Percentiles rank a stretch among this genome's conserved stretches.
phyloP scores from a whole-genome alignment of 2,888 invertebrate species.

The Nomada fabriciana region DNA sequence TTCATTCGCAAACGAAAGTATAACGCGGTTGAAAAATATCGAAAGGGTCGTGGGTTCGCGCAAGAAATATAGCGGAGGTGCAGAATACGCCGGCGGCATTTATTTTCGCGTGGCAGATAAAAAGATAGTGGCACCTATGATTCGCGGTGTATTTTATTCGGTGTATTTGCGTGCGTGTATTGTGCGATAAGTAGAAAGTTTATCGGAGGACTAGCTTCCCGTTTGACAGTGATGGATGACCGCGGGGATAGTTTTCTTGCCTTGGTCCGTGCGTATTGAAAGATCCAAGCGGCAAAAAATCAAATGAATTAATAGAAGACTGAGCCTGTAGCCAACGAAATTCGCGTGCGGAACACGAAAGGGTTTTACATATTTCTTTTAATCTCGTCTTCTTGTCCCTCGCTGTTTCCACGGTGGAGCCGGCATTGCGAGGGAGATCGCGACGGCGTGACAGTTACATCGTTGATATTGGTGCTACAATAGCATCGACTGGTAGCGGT shows the following conservation, averaged over 20 bases:
- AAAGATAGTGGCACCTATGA: neutral
- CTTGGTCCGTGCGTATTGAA: slow-evolving; percentile 1
- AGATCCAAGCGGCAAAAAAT: neutral
- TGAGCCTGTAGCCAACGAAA: slow-evolving; percentile 1
- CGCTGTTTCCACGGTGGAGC: neutral
- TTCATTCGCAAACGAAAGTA: slow-evolving; percentile 21
- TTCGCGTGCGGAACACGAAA: neutral
- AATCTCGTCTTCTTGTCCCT: no score
- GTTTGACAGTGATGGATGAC: slow-evolving; percentile 56
- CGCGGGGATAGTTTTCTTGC: slow-evolving; percentile 33
- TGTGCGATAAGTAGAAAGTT: slow-evolving; percentile 58
- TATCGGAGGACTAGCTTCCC: slow-evolving; percentile 40
- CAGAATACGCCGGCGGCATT: neutral
- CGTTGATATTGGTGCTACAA: neutral
- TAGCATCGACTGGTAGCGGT: neutral
- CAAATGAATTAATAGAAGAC: slow-evolving; percentile 4
- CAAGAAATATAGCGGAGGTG: neutral
- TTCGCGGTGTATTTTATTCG: slow-evolving; percentile 29
- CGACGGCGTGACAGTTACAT: neutral
- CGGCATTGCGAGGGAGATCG: neutral
- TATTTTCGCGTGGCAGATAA: slow-evolving; percentile 35
- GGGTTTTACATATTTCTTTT: neutral
- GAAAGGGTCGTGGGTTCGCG: slow-evolving; percentile 13
- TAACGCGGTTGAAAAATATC: slow-evolving; percentile 18
- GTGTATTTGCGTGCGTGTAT: slow-evolving; percentile 24